Percentiles rank a stretch among this genome's conserved stretches.
Conservation (phyloP, 2,888 invertebrate genomes). For the Dryobota labecula region DNA sequence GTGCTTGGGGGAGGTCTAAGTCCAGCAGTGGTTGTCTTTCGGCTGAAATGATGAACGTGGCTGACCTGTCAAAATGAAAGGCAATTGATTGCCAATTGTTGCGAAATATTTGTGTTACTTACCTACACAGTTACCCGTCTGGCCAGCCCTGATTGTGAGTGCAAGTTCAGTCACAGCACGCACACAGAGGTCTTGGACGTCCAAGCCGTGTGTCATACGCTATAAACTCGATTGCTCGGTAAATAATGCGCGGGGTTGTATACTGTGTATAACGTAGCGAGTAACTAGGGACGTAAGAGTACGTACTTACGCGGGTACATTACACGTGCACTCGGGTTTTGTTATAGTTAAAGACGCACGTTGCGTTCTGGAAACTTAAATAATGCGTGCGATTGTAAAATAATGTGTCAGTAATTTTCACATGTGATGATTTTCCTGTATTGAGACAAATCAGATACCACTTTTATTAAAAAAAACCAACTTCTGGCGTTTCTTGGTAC, state of each 20-base stretch:
- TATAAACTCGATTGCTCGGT: conserved; percentile 4
- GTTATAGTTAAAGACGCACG: conserved; percentile 12
- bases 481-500: no score
- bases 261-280: background rate
- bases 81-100: no score
- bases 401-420: background rate
- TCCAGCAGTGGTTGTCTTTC: no score
- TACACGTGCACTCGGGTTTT: conserved; percentile 34
- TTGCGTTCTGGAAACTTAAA: conserved; percentile 11
- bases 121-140: no score
- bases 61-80: no score
- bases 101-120: no score
- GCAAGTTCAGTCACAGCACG: conserved; percentile 18
- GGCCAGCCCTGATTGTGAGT: conserved; percentile 3
- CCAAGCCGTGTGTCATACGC: conserved; percentile 6
- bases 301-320: background rate
- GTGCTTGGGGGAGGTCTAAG: no score
- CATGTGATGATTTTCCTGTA: no score
- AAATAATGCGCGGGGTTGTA: conserved; percentile 9
- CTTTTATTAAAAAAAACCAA: background rate
- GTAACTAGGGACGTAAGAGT: conserved; percentile 9
- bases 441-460: background rate
- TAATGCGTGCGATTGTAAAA: conserved; percentile 7
- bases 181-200: conserved; percentile 9
- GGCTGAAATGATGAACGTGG: no score